Evolutionary conservation across 2,888 invertebrate species (phyloP), one percentile per base, ranked within the genome.

Genomic region (Caenorhabditis doughertyi): DNA sequence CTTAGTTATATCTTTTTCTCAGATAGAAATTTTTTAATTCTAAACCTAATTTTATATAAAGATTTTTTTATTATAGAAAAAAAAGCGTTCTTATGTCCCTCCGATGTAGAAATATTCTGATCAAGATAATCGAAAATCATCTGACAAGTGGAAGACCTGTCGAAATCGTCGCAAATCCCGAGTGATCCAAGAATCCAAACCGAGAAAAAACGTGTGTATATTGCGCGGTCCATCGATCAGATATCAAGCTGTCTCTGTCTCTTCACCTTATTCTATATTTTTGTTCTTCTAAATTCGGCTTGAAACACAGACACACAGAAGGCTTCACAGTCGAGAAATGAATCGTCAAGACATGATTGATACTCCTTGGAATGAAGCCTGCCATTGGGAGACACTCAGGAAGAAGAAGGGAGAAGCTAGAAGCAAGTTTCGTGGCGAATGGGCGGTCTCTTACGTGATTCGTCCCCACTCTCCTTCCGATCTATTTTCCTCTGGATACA

Each of bases 391-490:
- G 16, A 9, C n/a, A n/a, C n/a, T n/a, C n/a, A 25, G 39, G 29
- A 53, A 18, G 18, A 47, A 16, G 32, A 74, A 58, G 49, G 71
- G 49, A 58, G 58, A 71, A 4, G 49, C 23, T 32, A 23, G 72
- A 62, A 73, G 76, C 76, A 49, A 60, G 76, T 76, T 76, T 60
- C 60, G 29, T n/a, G n/a, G 18, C 18, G 29, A 39, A 35, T 60
- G 58, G 76, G 76, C 68, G 68, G 76, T 76, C 76, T 49, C 65
- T 76, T 76, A 76, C 76, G 76, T 76, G 76, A 68, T 68, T 67
- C 74, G 53, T 62, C 23, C 42, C 39, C 21, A 29, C 51, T 27
- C 53, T 16, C 29, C 16, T 32, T 21, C 39, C 58, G 58, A 39
- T 32, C 11, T 18, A 18, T 32, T 23, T 53, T 53, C 23, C 27